A percentile compares a stretch with the other conserved stretches of the same genome.
These are phyloP conservation scores for Tenthredo mesomela DNA, from an alignment of 2,888 invertebrate species.

Conservation along the genomic window DNA sequence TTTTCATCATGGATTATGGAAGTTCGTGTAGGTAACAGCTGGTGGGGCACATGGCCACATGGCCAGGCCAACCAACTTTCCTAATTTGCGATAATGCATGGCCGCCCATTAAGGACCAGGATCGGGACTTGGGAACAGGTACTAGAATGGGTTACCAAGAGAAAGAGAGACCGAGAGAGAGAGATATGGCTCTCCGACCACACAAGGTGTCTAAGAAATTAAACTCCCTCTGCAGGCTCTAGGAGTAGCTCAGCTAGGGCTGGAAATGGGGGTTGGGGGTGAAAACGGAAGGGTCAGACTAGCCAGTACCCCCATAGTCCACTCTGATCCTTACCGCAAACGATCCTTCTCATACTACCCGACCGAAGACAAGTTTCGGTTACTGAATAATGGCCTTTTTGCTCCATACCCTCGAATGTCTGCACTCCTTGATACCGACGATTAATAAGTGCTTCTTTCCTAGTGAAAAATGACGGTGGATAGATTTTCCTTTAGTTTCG, in stretches of 20 bases:
- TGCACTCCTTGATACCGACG: not conserved
- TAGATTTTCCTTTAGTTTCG: not conserved
- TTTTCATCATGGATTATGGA: conserved; percentile 18
- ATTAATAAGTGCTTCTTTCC: not conserved
- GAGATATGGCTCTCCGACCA: conserved; percentile 23
- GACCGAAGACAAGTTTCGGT: conserved; percentile 15
- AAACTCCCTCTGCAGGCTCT: conserved; percentile 9
- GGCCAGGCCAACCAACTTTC: conserved; percentile 71
- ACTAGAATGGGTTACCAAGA: conserved; percentile 32
- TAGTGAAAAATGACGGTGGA: not conserved
- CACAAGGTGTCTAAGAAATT: conserved; percentile 50
- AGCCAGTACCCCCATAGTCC: not conserved
- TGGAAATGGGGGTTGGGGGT: not conserved
- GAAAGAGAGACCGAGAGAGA: not conserved
- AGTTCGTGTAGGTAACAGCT: conserved; percentile 67
- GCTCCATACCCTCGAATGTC: not conserved
- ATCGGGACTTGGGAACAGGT: conserved; percentile 36
- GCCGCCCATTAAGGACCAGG: conserved; percentile 72
- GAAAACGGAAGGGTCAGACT: conserved; percentile 28
- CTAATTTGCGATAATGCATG: conserved; percentile 76
- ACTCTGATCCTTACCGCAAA: conserved; percentile 32
- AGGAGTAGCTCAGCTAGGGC: not conserved
- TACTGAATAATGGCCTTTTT: conserved; percentile 37
- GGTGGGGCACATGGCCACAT: conserved; percentile 70
- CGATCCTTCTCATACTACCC: conserved; percentile 26